Base-by-base conservation (phyloP, 2,797 vertebrate genomes). In the Cirrhinus mrigala region DNA sequence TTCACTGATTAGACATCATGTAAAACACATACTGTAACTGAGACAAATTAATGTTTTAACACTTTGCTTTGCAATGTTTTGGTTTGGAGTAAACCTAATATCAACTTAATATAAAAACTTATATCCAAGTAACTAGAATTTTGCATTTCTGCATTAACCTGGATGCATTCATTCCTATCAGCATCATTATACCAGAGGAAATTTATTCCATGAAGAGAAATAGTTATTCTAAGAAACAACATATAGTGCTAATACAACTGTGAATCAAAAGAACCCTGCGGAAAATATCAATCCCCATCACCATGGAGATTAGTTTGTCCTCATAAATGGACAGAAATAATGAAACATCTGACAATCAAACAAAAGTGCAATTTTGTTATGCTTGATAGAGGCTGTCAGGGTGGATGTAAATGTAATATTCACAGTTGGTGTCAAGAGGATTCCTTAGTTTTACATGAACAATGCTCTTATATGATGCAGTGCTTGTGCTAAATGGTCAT, bases 311-410 rank as follows among this genome's bases (percentile, higher is more conserved):
- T 22, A 40, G 24, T 33, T 16, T 18, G 11, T 76, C 46, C 14
- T 83, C 37, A 44, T 46, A 84, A 56, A 76, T 68, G 62, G n/a
- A 69, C 37, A 29, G n/a, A 58, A 84, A 84, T 69, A 69, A 78
- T 77, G 6, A 84, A 84, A 56, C 50, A 69, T 54, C 33, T 68
- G 11, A 69, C 62, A 44, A 73, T 77, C 22, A 40, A 69, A 54
- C 60, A 46, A 78, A 84, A 77, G n/a, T 69, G 62, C 74, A 58
- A 44, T 69, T 68, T 78, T 68, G 62, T 69, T 77, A 68, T 0
- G 11, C 60, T 56, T 77, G 16, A 84, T 27, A 56, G 16, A 77
- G n/a, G 73, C 46, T 77, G 60, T 77, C 60, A 20, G 48, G 16
- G 62, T 56, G 27, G 62, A 69, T 76, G 10, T 54, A 22, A 66